Evolutionary conservation across 2,113 vertebrate genomes (phyloP), one percentile per base, ranked within the genome.

Genomic region (Pterocles gutturalis): DNA sequence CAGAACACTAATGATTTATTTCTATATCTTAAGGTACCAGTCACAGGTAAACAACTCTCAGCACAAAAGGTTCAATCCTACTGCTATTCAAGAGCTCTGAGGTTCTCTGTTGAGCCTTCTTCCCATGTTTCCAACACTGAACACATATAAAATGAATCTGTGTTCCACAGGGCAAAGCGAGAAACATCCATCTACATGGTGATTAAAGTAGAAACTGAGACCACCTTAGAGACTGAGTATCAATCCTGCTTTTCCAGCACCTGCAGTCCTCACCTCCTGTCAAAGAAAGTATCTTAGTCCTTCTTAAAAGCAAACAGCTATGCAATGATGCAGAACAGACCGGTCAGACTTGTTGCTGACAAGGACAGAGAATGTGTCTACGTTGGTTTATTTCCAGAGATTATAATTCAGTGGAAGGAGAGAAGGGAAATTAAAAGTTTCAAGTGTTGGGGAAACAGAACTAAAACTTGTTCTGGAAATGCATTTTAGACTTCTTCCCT

Each of bases 101-200:
- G 15, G 48, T 51, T 83, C 87, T 53, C 69, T 17, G 14, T 9
- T 49, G 29, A 88, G 60, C 65, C 33, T 20, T 21, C 36, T 64
- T 25, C 48, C 72, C 34, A 9, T 0, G 6, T 55, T 91, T 48
- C 67, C 73, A 76, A 72, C 3, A 1, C 0, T 13, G 26, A 15
- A 17, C 38, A 64, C 9, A 9, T 20, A 22, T 0, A 48, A 82
- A 89, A 84, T 5, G 4, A 79, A 87, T 25, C 34, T 0, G 0
- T 20, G 49, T 43, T 88, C 49, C 1, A 1, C 34, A 61, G 66
- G 41, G 16, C 85, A 77, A 73, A 83, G 79, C 46, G 66, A 85
- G n/a, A 93, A 89, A 45, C 65, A 57, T 17, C 46, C 67, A 71
- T 43, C 46, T 64, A 1, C 0, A 0, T 9, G 2, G n/a, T 13